Evolutionary conservation across 2,113 vertebrate genomes (phyloP), one percentile per base, ranked within the genome.

Genomic region (Petaurus breviceps): DNA sequence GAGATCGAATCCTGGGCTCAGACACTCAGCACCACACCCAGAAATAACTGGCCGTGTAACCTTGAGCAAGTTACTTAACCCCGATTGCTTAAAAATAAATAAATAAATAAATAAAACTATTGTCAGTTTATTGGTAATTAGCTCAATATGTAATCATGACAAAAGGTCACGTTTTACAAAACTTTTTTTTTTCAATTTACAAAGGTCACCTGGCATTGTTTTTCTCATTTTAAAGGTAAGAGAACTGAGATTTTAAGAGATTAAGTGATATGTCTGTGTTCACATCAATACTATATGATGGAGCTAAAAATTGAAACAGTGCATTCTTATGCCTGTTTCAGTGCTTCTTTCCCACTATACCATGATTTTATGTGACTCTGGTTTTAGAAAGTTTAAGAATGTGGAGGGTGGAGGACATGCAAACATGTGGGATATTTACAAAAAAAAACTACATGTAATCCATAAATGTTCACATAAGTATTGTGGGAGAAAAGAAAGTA

Each of bases 401-500:
- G 31, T 8, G 23, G 8, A 26, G 8, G 25, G 16, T 49, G 47
- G 47, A 49, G 37, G 37, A 0, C 7, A 43, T 43, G 16, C 5
- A 84, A 84, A 23, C n/a, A 84, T 92, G 51, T 84, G 28, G 43
- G 43, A 90, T 96, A 37, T 89, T 93, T 95, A 53, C 47, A 93
- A 49, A 57, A 51, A 53, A 93, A 22, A n/a, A 89, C 24, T 90
- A 61, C 6, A 96, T 51, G 92, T 96, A 92, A 52, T 8, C 94
- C 93, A 93, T 61, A 16, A 94, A 37, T 3, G 92, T 92, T 84
- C 43, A 93, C 51, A 84, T 49, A 53, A 31, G 93, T 91, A 92
- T 51, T 94, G 16, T 91, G 12, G 19, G 6, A 84, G 46, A 90
- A 94, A 90, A 94, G 12, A 90, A 92, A 95, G 93, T 97, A 77